phyloP scores from a whole-genome alignment of 2,113 vertebrate genomes.

The Illadopsis cleaveri region DNA sequence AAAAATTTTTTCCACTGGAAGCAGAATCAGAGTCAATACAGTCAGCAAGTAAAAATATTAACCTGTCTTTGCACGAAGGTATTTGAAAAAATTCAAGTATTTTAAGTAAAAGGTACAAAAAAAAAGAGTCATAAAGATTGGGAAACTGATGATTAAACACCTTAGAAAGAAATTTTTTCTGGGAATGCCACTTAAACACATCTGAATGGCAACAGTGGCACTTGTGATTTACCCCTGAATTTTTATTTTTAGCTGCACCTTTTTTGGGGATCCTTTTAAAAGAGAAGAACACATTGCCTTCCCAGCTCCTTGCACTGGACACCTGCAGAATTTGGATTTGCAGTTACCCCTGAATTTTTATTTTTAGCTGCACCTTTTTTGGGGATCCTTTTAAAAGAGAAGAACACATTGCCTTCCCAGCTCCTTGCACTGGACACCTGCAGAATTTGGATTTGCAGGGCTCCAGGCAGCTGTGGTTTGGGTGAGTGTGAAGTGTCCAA shows the following conservation, averaged over 20 bases:
- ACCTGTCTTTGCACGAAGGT: background rate
- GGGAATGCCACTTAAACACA: background rate
- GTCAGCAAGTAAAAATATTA: background rate
- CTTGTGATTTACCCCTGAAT: background rate
- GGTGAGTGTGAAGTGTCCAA: background rate
- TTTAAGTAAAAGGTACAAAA: background rate
- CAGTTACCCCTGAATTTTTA: background rate
- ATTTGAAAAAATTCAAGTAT: background rate
- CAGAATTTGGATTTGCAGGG: background rate
- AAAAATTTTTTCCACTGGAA: background rate
- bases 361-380: background rate
- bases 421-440: background rate
- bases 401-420: background rate
- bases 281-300: background rate
- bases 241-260: background rate
- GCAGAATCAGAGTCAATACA: background rate
- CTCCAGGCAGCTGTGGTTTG: background rate
- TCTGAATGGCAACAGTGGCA: background rate
- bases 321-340: background rate
- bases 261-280: background rate
- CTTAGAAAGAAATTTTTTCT: background rate
- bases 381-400: background rate
- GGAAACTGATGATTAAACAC: background rate
- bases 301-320: background rate
- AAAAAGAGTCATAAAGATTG: background rate